Conservation (phyloP, 2,888 invertebrate species). For the Anoplius nigerrimus region DNA sequence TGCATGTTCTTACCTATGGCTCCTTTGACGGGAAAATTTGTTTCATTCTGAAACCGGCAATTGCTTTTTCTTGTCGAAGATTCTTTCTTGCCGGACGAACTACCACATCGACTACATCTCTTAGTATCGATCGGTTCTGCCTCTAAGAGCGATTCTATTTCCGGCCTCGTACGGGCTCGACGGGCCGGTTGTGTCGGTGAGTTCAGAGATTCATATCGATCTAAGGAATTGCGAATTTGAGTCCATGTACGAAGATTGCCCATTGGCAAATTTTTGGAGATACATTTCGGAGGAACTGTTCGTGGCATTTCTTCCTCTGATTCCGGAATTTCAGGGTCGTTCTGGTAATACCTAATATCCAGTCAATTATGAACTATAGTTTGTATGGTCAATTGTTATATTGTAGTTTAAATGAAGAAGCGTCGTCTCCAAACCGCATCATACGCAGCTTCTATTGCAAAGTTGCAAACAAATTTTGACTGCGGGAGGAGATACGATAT, state of each 20-base stretch:
- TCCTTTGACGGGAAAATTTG: constrained; percentile 40
- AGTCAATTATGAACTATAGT: neutral
- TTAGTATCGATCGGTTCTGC: constrained; percentile 30
- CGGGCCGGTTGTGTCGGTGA: constrained; percentile 26
- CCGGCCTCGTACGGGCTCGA: constrained; percentile 48
- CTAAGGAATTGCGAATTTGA: constrained; percentile 35
- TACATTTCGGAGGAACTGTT: constrained; percentile 28
- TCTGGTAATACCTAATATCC: constrained; percentile 36
- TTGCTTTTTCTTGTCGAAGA: constrained; percentile 35
- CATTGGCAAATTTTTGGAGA: constrained; percentile 27
- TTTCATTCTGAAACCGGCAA: constrained; percentile 51
- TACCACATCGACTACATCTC: constrained; percentile 57
- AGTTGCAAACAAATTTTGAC: neutral
- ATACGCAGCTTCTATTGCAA: neutral
- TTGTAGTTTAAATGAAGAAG: neutral
- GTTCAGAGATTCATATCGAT: constrained; percentile 43
- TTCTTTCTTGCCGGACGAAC: constrained; percentile 33
- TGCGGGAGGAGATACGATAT: neutral
- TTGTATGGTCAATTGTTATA: neutral
- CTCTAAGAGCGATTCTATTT: constrained; percentile 43
- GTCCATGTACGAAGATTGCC: constrained; percentile 38
- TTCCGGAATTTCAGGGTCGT: constrained; percentile 43
- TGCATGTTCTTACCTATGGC: constrained; percentile 56
- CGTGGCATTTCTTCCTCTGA: constrained; percentile 52
- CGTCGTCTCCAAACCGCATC: neutral